Conservation (phyloP, 2,113 vertebrate genomes). For the Garra rufa region DNA sequence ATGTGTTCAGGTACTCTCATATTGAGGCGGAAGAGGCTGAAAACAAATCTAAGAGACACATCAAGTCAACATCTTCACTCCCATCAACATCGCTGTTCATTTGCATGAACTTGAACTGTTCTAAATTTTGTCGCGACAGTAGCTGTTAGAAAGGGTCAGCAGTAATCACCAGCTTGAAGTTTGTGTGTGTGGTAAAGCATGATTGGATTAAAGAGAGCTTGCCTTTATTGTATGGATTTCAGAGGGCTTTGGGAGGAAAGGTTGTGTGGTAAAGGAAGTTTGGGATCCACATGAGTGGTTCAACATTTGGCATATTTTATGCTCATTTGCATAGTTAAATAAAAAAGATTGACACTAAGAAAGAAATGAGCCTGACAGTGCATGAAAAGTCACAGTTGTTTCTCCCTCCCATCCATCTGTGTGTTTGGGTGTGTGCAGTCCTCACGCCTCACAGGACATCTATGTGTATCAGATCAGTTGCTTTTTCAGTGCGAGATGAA, state of each 20-base stretch:
- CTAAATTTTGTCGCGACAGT: neutral
- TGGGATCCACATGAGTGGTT: neutral
- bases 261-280: neutral
- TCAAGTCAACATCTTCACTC: no score
- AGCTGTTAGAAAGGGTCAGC: no score
- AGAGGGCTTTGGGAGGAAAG: neutral
- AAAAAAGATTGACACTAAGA: slow-evolving; percentile 4
- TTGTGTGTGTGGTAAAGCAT: no score
- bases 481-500: slow-evolving; percentile 1
- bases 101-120: neutral
- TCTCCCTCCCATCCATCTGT: neutral
- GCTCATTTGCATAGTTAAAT: slow-evolving; percentile 15
- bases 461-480: slow-evolving; percentile 19
- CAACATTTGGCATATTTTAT: neutral
- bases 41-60: no score
- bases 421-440: slow-evolving; percentile 28
- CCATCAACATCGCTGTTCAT: neutral
- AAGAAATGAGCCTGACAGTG: slow-evolving; percentile 20
- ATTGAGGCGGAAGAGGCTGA: no score
- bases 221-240: neutral
- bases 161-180: no score
- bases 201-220: neutral
- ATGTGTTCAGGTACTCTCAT: no score
- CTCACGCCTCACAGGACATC: slow-evolving; percentile 5
- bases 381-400: slow-evolving; percentile 10